A percentile compares a stretch with the other conserved stretches of the same genome.
Conservation (phyloP, 2,888 invertebrate genomes). For the Caenorhabditis sp. region DNA sequence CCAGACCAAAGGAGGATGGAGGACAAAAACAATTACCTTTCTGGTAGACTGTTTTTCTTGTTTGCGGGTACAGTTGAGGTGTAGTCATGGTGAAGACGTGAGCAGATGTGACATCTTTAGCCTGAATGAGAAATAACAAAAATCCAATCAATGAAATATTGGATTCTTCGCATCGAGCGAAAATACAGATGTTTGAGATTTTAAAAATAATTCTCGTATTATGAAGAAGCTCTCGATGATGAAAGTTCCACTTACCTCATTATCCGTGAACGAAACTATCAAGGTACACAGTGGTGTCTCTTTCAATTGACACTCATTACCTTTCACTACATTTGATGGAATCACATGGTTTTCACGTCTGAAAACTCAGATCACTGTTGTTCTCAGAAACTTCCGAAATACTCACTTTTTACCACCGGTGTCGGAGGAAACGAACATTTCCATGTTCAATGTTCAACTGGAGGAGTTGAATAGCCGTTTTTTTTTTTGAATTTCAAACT, state of each 20-base stretch:
- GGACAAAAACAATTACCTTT: constrained; percentile 19
- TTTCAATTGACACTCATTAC: constrained; percentile 9
- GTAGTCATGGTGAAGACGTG: constrained; percentile 70
- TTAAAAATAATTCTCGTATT: no score
- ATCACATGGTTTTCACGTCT: constrained; percentile 28
- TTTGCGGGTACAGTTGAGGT: constrained; percentile 72
- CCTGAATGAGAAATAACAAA: constrained; percentile 42
- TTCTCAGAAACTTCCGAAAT: no score
- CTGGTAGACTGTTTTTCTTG: constrained; percentile 65
- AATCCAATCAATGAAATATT: no score
- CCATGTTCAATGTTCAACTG: neutral
- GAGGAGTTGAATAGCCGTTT: neutral
- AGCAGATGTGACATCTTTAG: constrained; percentile 66
- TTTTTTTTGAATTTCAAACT: neutral
- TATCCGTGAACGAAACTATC: constrained; percentile 69
- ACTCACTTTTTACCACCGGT: constrained; percentile 15
- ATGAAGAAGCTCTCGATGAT: no score
- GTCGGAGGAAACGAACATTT: constrained; percentile 25
- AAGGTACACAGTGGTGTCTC: constrained; percentile 67
- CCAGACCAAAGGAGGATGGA: neutral
- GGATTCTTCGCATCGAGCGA: no score
- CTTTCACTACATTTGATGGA: constrained; percentile 16
- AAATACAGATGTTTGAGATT: no score
- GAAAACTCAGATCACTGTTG: neutral
- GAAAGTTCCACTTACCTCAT: constrained; percentile 59